These are phyloP conservation scores for Eupithecia subfuscata DNA, from an alignment of 2,888 invertebrate species.

Conservation along the genomic window DNA sequence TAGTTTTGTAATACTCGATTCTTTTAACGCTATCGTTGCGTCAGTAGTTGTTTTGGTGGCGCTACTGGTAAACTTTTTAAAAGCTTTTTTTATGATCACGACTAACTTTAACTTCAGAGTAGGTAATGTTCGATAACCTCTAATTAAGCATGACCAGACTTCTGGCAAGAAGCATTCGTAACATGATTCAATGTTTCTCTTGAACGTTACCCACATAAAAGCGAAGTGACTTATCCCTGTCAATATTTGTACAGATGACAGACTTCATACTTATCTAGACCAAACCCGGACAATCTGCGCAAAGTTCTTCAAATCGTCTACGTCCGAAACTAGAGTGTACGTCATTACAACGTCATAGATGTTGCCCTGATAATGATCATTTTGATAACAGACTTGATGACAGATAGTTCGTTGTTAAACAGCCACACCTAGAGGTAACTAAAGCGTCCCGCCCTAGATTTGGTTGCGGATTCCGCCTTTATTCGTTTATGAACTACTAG, in stretches of 20 bases:
- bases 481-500: too few relatives aligned
- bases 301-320: conserved; percentile 34
- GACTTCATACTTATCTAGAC: conserved; percentile 28
- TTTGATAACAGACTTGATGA: conserved; percentile 16
- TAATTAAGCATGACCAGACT: neutral
- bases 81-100: neutral
- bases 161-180: neutral
- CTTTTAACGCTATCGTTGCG: neutral
- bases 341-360: conserved; percentile 38
- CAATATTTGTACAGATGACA: conserved; percentile 32
- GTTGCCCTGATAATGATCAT: conserved; percentile 5
- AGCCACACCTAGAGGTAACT: neutral
- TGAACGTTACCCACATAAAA: neutral
- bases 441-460: conserved; percentile 1
- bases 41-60: neutral
- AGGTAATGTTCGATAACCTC: neutral
- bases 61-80: neutral
- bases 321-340: conserved; percentile 32
- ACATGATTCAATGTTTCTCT: neutral
- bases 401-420: conserved; percentile 5
- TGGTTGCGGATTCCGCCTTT: neutral
- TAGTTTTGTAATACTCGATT: too few relatives aligned
- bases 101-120: neutral
- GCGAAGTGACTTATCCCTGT: conserved; percentile 3
- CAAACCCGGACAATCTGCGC: conserved; percentile 23